Evolutionary conservation across 2,113 vertebrate species (phyloP), one percentile per base, ranked within the genome.

Genomic region (Zosterops borbonicus): DNA sequence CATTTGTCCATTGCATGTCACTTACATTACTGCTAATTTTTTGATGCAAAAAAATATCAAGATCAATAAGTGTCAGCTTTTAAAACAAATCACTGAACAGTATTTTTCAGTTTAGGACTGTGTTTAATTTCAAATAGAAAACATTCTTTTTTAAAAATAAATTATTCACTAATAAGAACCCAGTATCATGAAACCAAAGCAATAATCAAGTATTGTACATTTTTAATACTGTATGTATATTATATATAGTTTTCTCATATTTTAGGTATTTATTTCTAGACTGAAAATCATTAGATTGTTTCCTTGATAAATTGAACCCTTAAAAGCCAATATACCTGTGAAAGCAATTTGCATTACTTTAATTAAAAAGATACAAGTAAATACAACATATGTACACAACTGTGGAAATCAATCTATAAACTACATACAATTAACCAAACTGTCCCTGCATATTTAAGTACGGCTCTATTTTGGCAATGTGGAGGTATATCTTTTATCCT

Each of bases 401-500:
- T 85, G 67, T 90, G 78, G 87, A 92, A 81, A 92, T 89, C 85
- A 81, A 80, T 92, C 95, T 93, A 97, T 68, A 92, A 93, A 95
- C 91, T 95, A 97, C 90, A 89, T 80, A 96, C 82, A 94, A 92
- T 87, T 97, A 95, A 84, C 93, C 84, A 96, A 95, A 95, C 76
- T 96, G 92, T 96, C 96, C 95, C 96, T 97, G 97, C 92, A 94
- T 94, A 93, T 96, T 96, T 95, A 67, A 96, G 75, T 87, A 96
- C 71, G 83, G 93, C 97, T 96, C 91, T 97, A 96, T 97, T 98
- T 98, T 98, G 97, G 97, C 95, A 96, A 97, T 85, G 95, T 83
- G 77, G 97, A 98, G 97, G 98, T 98, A 98, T 98, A 97, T 98
- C 90, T 97, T 97, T 97, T 73, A 95, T 96, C 97, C 74, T 87